A percentile compares a stretch with the other conserved stretches of the same genome.
These are phyloP conservation scores for Rhynchotus rufescens DNA, from an alignment of 2,797 vertebrate species.

Conservation along the genomic window DNA sequence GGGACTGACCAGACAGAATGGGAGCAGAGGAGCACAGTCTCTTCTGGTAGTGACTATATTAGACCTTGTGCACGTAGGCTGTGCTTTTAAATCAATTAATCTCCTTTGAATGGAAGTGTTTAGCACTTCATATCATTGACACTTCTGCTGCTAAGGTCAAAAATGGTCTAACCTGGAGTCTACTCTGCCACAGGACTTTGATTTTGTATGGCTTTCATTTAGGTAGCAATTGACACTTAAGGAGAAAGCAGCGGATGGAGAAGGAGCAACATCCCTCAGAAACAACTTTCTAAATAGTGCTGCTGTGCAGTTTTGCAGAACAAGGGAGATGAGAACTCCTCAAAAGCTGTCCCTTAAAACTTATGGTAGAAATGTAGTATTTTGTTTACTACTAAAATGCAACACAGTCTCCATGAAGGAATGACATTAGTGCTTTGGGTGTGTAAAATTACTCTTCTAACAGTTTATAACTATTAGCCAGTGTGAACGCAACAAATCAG, in stretches of 20 bases:
- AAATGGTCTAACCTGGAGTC: background rate
- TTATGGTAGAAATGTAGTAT: background rate
- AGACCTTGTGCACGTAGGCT: background rate
- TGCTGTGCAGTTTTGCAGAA: background rate
- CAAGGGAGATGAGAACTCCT: background rate
- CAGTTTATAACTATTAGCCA: background rate
- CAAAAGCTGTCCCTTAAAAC: background rate
- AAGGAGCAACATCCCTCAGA: background rate
- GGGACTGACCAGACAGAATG: background rate
- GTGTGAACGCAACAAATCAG: background rate
- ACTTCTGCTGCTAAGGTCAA: background rate
- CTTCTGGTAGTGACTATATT: background rate
- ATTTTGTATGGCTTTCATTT: background rate
- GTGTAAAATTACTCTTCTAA: background rate
- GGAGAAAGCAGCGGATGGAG: background rate
- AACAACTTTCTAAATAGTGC: background rate
- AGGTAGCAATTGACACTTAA: background rate
- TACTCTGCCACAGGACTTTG: background rate
- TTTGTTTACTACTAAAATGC: background rate
- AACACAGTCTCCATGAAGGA: background rate
- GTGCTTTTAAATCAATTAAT: background rate
- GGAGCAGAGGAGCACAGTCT: background rate
- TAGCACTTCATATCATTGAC: background rate
- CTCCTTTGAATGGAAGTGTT: background rate
- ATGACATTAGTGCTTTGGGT: background rate